Base-by-base conservation (phyloP, 2,797 vertebrate genomes). In the Chromis chromis region DNA sequence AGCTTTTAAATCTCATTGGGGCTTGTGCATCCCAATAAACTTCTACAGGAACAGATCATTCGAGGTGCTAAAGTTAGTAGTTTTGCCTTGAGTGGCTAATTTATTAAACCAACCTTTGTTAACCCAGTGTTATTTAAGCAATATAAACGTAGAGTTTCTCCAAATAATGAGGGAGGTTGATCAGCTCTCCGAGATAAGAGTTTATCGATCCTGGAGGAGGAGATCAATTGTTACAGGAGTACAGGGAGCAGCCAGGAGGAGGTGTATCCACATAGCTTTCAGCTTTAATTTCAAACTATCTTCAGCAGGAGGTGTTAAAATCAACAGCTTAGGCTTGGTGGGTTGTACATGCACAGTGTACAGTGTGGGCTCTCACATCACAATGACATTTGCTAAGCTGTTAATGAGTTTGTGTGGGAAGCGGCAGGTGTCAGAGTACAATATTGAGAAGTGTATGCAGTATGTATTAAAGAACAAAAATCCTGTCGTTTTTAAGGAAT, bases 201-300 rank as follows among this genome's bases (percentile, higher is more conserved):
- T 61, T 50, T 70, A 84, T 82, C 56, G 74, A 86, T 84, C 46
- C 21, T 17, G 17, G 27, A 70, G 74, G 27, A 19, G 33, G 24
- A 36, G 66, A 83, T 75, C 58, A 65, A 61, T 84, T 48, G 42
- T 67, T 75, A 77, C 57, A 70, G 49, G 67, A 67, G 70, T 67
- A 40, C 17, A 22, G 75, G 28, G 69, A 83, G 22, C 57, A 65
- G 49, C 40, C 21, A 0, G 62, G 74, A 21, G 25, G 70, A 54
- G 24, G 13, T 42, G n/a, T 22, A 65, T 75, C 27, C 9, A 44
- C 21, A 40, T 27, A 24, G 57, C 56, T 61, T 58, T 82, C 53
- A 63, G 42, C 42, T 82, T 76, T 55, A 67, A 76, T 83, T 69
- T 55, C n/a, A 70, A 68, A 63, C 28, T 57, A 62, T 68, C 54